phyloP scores from a whole-genome alignment of 2,113 vertebrate genomes.

The Pachyramphus minor region DNA sequence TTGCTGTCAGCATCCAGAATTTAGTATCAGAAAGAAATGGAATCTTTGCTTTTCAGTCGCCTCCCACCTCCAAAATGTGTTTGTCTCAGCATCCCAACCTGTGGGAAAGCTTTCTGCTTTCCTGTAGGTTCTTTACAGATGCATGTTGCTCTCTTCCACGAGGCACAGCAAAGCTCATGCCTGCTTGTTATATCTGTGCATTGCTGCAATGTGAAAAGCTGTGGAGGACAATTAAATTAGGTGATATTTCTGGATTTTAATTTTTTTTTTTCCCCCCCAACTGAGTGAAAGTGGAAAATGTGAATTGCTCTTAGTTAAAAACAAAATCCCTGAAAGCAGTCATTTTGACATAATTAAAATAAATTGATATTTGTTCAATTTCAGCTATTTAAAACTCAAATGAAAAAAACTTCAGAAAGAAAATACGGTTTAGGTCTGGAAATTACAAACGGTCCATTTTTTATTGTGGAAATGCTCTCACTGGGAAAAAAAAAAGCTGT shows the following conservation, averaged over 20 bases:
- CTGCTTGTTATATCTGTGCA: background rate
- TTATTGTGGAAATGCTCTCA: background rate
- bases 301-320: background rate
- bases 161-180: background rate
- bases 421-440: background rate
- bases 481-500: background rate
- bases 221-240: background rate
- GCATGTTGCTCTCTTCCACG: accelerated
- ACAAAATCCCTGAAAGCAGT: background rate
- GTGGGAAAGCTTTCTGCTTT: background rate
- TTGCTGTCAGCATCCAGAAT: background rate
- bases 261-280: accelerated
- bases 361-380: background rate
- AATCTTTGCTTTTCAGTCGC: background rate
- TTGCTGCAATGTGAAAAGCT: background rate
- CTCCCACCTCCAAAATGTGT: background rate
- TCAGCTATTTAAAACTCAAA: background rate
- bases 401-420: background rate
- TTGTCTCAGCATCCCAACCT: background rate
- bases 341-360: background rate
- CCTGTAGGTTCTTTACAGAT: background rate
- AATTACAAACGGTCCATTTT: background rate
- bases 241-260: background rate
- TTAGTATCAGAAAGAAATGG: background rate
- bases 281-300: background rate